Evolutionary conservation across 2,113 vertebrate genomes (phyloP).

Genomic region (Oceanites oceanicus): DNA sequence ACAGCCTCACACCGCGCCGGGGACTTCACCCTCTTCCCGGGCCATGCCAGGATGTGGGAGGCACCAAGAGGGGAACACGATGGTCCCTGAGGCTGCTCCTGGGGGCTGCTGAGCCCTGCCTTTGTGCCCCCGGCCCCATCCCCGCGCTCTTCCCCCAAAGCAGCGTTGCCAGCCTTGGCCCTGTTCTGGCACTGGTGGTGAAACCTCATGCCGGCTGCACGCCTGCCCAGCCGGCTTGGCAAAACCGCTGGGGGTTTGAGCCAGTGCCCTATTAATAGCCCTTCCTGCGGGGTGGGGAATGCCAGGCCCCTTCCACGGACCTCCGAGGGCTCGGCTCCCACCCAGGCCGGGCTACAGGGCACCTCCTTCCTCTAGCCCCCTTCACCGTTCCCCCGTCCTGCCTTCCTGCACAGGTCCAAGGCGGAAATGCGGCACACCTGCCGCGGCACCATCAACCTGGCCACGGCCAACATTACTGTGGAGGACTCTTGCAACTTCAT

Average conservation of each 20-base stretch:
- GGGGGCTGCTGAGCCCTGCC: too few relatives aligned
- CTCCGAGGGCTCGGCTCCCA: neutral
- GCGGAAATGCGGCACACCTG: constrained; percentile 98
- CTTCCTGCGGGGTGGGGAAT: neutral
- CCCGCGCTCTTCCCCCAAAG: fast-evolving
- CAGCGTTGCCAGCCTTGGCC: neutral
- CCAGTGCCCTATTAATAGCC: constrained; percentile 58
- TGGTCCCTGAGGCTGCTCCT: neutral
- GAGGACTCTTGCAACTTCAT: constrained; percentile 98
- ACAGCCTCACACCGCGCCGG: neutral
- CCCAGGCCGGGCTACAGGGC: neutral
- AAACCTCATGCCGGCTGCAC: neutral
- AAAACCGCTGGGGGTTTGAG: neutral
- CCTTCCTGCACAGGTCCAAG: constrained; percentile 78
- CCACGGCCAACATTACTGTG: constrained; percentile 92
- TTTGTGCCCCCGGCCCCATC: too few relatives aligned
- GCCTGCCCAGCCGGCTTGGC: neutral
- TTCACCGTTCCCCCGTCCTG: neutral
- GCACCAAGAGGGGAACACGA: neutral
- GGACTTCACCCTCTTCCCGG: neutral
- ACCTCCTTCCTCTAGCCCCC: fast-evolving
- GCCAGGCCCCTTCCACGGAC: neutral
- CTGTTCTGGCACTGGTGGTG: neutral
- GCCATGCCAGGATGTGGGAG: neutral
- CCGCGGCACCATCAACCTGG: constrained; percentile 95